A percentile compares a stretch with the other conserved stretches of the same genome.
phyloP scores from a whole-genome alignment of 2,113 vertebrate species.

The Brienomyrus longianalis region DNA sequence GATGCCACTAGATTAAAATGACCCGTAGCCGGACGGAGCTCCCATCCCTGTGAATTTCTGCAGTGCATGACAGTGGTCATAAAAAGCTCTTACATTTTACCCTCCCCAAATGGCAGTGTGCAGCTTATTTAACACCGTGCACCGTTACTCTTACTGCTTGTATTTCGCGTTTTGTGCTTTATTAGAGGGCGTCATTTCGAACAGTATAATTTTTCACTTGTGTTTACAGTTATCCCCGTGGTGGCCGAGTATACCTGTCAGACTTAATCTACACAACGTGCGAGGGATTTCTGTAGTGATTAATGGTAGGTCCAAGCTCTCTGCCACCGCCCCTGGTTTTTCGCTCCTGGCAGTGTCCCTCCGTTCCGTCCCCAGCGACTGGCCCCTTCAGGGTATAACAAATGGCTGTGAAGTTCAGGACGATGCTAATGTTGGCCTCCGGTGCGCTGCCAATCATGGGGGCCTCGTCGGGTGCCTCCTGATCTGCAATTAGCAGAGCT shows the following conservation, averaged over 20 bases:
- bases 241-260: not conserved
- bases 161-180: not conserved
- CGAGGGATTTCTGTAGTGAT: constrained; percentile 8
- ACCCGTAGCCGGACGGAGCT: not conserved
- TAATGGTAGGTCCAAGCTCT: not conserved
- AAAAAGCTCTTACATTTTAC: not conserved
- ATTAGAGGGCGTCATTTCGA: not conserved
- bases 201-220: not conserved
- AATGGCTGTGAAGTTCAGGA: not conserved
- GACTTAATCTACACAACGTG: not conserved
- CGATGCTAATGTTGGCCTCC: not conserved
- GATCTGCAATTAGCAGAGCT: constrained; percentile 11
- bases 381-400: not conserved
- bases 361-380: not conserved
- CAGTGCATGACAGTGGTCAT: not conserved
- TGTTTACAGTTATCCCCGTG: not conserved
- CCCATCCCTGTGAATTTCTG: not conserved
- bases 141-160: not conserved
- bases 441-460: not conserved
- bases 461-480: not conserved
- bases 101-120: not conserved
- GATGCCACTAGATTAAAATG: constrained; percentile 4
- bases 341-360: not conserved
- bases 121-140: not conserved
- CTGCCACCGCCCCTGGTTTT: not conserved